Conservation (phyloP, 2,888 invertebrate genomes). For the Cyaniris semiargus region DNA sequence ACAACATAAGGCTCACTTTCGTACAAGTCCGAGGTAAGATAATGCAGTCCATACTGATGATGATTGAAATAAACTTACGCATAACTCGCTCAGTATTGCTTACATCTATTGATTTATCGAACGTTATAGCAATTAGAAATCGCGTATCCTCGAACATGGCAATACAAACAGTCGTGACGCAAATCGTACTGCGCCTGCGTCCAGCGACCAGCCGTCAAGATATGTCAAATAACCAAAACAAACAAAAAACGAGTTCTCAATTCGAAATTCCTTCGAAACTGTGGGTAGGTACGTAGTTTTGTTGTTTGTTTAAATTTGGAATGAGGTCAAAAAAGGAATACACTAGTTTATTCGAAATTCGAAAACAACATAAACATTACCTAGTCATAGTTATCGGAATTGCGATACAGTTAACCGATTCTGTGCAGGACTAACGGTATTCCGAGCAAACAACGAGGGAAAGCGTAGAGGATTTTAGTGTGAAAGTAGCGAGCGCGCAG, state of each 20-base stretch:
- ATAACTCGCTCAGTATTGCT: background rate
- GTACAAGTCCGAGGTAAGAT: no score
- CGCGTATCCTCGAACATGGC: constrained; percentile 3
- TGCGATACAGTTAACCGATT: constrained; percentile 4
- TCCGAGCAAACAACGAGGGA: constrained; percentile 52
- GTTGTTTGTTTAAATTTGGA: background rate
- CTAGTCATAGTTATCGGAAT: background rate
- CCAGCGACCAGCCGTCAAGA: constrained; percentile 3
- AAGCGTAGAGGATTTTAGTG: constrained; percentile 73
- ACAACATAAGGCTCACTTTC: background rate
- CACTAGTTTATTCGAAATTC: background rate
- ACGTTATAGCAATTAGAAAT: constrained; percentile 23
- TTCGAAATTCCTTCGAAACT: background rate
- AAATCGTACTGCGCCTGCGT: background rate
- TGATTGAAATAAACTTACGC: background rate
- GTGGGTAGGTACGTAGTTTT: background rate
- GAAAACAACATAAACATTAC: background rate
- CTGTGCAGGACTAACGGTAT: constrained; percentile 24
- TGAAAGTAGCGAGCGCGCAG: constrained; percentile 66
- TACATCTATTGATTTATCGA: background rate
- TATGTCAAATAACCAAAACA: background rate
- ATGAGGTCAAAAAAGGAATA: background rate
- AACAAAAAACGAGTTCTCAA: background rate
- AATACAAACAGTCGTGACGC: constrained; percentile 4
- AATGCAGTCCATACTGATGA: background rate